Conservation (phyloP, 2,113 vertebrate species). For the Pachypanchax playfairii region DNA sequence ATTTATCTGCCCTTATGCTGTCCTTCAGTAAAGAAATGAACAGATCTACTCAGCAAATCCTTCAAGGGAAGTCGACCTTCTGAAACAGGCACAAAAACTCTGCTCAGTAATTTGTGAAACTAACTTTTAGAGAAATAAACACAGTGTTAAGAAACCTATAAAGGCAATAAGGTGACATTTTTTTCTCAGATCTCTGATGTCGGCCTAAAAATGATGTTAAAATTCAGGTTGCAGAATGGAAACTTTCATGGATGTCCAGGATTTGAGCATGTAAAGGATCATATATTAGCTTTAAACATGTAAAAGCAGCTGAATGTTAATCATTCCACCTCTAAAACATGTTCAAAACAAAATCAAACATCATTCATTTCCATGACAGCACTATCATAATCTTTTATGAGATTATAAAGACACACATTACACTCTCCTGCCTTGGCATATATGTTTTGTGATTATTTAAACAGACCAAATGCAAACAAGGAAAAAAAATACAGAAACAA, state of each 20-base stretch:
- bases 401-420: slow-evolving; percentile 20
- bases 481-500: slow-evolving; percentile 54
- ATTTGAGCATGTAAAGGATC: neutral
- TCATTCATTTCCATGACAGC: slow-evolving; percentile 26
- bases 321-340: slow-evolving; percentile 1
- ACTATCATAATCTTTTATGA: slow-evolving; percentile 45
- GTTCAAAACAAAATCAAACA: slow-evolving; percentile 24
- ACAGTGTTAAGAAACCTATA: slow-evolving; percentile 26
- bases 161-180: slow-evolving; percentile 20
- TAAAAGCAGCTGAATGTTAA: neutral
- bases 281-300: neutral
- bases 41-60: slow-evolving; percentile 53
- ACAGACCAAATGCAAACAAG: slow-evolving; percentile 34
- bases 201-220: slow-evolving; percentile 4
- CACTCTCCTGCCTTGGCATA: slow-evolving; percentile 6
- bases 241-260: neutral
- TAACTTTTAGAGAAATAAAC: slow-evolving; percentile 29
- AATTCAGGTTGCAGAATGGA: neutral
- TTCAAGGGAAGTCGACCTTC: slow-evolving; percentile 49
- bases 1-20: slow-evolving; percentile 71
- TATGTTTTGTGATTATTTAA: slow-evolving; percentile 43
- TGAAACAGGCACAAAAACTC: slow-evolving; percentile 27
- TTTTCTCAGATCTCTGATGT: neutral
- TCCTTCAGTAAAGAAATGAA: slow-evolving; percentile 62
- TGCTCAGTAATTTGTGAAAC: slow-evolving; percentile 18